phyloP scores from a whole-genome alignment of 30 jellyfish, hydroid and myxozoan species.

The Mastigias papua region DNA sequence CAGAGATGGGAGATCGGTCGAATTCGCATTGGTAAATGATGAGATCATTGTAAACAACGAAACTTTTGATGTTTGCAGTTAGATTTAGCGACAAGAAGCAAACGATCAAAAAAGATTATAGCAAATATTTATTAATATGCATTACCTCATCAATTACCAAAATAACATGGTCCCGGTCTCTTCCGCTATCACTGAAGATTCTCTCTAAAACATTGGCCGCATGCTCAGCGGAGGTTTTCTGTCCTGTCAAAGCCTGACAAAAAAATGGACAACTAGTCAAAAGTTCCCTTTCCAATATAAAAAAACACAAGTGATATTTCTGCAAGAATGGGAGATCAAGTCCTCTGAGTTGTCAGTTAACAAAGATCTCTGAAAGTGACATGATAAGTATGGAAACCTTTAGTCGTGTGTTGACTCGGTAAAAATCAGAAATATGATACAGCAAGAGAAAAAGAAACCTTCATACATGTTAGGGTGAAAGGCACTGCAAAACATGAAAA shows the following conservation, averaged over 20 bases:
- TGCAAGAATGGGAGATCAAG: too few relatives aligned
- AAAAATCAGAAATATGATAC: background rate
- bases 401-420: background rate
- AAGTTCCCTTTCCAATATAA: too few relatives aligned
- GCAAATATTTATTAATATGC: background rate
- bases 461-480: background rate
- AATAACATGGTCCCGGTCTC: conserved; percentile 63
- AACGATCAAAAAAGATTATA: background rate
- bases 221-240: conserved; percentile 94
- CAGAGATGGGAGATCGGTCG: background rate
- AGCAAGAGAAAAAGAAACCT: background rate
- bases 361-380: background rate
- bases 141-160: conserved; percentile 93
- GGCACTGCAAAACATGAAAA: too few relatives aligned
- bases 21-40: background rate
- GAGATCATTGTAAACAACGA: background rate
- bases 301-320: too few relatives aligned
- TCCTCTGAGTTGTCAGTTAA: background rate
- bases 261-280: too few relatives aligned
- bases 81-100: background rate
- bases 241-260: conserved; percentile 90
- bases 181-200: conserved; percentile 61
- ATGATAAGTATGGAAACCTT: background rate
- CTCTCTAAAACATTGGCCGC: conserved; percentile 87
- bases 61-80: background rate